Evolutionary conservation across 2,797 vertebrate genomes (phyloP).

Genomic region (Syndactyla subalaris): DNA sequence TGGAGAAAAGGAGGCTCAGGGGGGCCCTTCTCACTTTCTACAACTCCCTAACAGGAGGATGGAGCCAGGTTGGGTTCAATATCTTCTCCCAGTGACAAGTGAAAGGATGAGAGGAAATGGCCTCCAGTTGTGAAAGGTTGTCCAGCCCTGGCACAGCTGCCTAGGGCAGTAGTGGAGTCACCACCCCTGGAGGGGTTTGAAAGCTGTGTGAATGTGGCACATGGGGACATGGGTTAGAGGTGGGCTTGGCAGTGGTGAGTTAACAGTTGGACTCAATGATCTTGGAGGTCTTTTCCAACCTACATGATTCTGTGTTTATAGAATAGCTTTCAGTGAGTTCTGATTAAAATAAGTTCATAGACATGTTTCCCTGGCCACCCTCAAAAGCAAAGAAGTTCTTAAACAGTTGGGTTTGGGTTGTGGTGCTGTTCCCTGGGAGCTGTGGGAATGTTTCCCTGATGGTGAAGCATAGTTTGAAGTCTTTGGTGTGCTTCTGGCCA

Average conservation of each 20-base stretch:
- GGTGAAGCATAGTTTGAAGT: neutral
- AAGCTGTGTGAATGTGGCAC: rapidly evolving
- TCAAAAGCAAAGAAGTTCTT: neutral
- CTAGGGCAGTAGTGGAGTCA: neutral
- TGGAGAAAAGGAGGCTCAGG: neutral
- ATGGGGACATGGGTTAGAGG: neutral
- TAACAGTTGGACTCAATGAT: rapidly evolving
- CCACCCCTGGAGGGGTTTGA: neutral
- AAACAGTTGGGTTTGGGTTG: neutral
- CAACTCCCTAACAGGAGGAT: neutral
- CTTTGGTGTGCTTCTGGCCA: neutral
- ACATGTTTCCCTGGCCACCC: neutral
- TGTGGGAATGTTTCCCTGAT: neutral
- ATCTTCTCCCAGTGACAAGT: neutral
- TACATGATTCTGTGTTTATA: neutral
- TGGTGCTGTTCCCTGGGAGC: neutral
- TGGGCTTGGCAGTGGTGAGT: neutral
- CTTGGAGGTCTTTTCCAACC: neutral
- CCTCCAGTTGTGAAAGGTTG: neutral
- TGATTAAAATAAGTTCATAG: neutral
- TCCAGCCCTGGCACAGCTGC: neutral
- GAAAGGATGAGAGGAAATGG: neutral
- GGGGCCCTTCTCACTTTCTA: rapidly evolving
- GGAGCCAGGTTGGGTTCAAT: neutral
- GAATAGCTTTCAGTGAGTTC: neutral